phyloP scores from a whole-genome alignment of 2,113 vertebrate species.

The Platycercus adscitus region DNA sequence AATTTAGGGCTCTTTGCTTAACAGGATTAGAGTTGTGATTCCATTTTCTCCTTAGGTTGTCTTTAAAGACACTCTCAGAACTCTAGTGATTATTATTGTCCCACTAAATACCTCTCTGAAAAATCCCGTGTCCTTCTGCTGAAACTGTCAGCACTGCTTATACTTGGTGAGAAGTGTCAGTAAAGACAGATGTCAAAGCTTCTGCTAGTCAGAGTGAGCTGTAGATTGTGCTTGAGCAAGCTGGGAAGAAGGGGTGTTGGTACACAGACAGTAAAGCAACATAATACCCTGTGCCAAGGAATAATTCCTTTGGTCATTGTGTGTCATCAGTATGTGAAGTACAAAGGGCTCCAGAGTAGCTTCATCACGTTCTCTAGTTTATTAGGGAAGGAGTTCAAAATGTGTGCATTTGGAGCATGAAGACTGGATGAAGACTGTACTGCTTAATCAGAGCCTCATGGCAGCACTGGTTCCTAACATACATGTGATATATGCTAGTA shows the following conservation, averaged over 20 bases:
- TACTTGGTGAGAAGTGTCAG: background rate
- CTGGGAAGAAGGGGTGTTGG: background rate
- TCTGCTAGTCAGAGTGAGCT: background rate
- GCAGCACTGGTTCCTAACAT: background rate
- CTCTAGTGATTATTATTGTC: background rate
- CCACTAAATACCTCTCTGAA: background rate
- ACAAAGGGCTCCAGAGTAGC: background rate
- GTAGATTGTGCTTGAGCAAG: background rate
- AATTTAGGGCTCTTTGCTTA: background rate
- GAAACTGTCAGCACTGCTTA: background rate
- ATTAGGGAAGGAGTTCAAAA: background rate
- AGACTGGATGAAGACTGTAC: background rate
- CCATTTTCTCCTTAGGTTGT: background rate
- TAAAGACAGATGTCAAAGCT: background rate
- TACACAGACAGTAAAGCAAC: rapidly evolving
- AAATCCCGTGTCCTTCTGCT: background rate
- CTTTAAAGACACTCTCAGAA: background rate
- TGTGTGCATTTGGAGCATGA: background rate
- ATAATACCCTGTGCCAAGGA: background rate
- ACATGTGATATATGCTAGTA: background rate
- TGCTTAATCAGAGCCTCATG: background rate
- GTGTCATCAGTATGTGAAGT: background rate
- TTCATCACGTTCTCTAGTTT: slow-evolving; percentile 26
- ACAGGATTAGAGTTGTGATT: background rate
- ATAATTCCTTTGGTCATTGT: background rate